Conservation (phyloP, 2,797 vertebrate species). For the Gila robusta region DNA sequence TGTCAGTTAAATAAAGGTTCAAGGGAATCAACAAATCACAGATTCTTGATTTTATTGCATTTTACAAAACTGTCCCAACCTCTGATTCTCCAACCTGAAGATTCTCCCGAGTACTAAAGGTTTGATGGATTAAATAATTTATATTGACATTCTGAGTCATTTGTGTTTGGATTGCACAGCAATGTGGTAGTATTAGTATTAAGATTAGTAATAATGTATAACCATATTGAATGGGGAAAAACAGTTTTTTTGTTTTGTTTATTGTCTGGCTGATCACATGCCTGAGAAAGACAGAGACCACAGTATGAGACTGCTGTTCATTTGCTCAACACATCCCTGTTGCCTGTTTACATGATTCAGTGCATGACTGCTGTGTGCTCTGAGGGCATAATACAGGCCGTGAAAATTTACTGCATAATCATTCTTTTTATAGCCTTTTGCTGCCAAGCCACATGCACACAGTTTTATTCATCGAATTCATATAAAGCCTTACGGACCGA, state of each 20-base stretch:
- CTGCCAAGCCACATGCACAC: neutral
- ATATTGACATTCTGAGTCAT: neutral
- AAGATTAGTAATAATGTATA: neutral
- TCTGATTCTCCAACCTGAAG: no score
- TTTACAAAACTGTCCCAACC: no score
- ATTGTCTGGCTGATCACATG: neutral
- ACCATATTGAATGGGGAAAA: neutral
- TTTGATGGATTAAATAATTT: no score
- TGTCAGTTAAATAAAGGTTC: no score
- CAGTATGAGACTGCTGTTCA: constrained; percentile 14
- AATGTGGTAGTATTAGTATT: neutral
- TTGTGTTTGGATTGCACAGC: neutral
- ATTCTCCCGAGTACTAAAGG: no score
- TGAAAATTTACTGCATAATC: constrained; percentile 1
- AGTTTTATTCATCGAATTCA: neutral
- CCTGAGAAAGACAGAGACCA: neutral
- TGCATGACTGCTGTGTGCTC: constrained; percentile 3
- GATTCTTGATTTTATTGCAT: no score
- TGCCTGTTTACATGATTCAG: constrained; percentile 27
- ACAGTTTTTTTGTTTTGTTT: neutral
- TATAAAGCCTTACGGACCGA: neutral
- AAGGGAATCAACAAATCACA: no score
- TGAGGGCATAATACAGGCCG: neutral
- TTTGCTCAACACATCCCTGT: neutral
- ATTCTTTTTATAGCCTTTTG: constrained; percentile 5